Conservation (phyloP, 2,113 vertebrate genomes). For the Anhinga anhinga region DNA sequence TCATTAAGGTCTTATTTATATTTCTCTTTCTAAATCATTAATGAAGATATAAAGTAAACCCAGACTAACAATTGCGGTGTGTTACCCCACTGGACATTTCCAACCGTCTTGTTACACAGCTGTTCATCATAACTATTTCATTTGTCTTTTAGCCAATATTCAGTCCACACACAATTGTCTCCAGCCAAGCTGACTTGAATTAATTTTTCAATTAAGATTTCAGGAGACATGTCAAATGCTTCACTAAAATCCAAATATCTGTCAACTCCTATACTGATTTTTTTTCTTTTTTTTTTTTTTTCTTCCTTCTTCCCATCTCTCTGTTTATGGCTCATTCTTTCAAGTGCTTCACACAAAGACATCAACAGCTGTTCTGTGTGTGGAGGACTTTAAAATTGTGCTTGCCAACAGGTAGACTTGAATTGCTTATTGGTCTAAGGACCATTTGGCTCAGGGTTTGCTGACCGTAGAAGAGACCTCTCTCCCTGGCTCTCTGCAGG, state of each 20-base stretch:
- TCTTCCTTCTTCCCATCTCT: fast-evolving
- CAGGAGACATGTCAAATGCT: background rate
- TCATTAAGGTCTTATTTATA: background rate
- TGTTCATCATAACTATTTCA: background rate
- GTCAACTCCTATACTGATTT: background rate
- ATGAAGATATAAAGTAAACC: background rate
- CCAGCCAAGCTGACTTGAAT: slow-evolving; percentile 1
- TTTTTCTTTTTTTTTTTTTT: background rate
- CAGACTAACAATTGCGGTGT: background rate
- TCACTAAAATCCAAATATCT: background rate
- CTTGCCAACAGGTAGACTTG: background rate
- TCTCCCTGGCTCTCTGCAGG: background rate
- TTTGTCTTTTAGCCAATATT: background rate
- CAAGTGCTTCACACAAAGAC: background rate
- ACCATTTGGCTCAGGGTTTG: background rate
- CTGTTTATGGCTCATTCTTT: background rate
- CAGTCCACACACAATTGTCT: background rate
- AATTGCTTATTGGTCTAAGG: background rate
- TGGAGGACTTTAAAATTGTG: background rate
- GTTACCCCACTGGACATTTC: background rate
- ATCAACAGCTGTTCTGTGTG: background rate
- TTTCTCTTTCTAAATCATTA: background rate
- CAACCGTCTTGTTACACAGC: background rate
- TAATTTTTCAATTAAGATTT: slow-evolving; percentile 52
- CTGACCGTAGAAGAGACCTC: background rate